Conservation (phyloP, 2,888 invertebrate species). For the Tachina lurida region DNA sequence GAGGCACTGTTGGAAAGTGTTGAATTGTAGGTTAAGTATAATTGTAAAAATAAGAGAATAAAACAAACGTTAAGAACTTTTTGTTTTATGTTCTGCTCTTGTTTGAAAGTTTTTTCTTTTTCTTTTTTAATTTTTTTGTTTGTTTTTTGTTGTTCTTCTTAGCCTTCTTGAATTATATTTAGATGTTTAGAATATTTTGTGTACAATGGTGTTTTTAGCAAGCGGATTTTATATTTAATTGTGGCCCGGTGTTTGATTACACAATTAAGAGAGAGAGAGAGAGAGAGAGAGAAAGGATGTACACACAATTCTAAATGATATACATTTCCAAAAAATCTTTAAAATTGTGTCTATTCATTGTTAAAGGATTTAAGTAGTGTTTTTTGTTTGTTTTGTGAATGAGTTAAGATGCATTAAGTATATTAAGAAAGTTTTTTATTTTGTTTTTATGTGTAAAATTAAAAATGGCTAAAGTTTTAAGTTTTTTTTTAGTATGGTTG, state of each 20-base stretch:
- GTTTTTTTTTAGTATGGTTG: too few relatives aligned
- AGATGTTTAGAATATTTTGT: conserved; percentile 38
- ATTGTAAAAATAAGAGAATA: conserved; percentile 32
- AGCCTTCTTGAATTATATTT: conserved; percentile 50
- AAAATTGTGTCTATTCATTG: background rate
- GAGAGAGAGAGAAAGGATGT: background rate
- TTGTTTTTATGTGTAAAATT: too few relatives aligned
- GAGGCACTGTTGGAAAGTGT: conserved; percentile 60
- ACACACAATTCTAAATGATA: conserved; percentile 18
- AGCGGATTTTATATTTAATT: conserved; percentile 41
- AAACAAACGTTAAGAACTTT: conserved; percentile 23
- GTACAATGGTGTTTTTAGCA: conserved; percentile 14
- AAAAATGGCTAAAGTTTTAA: too few relatives aligned
- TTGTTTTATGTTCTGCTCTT: conserved; percentile 42
- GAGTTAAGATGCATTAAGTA: background rate
- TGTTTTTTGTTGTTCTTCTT: conserved; percentile 5
- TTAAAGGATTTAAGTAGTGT: background rate
- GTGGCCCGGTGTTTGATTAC: conserved; percentile 38
- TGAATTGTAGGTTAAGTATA: conserved; percentile 71
- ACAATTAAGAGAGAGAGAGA: conserved; percentile 10
- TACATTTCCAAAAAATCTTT: background rate
- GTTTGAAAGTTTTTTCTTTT: conserved; percentile 31
- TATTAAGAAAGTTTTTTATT: background rate
- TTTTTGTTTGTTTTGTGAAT: background rate
- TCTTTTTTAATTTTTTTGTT: background rate